A percentile compares a stretch with the other conserved stretches of the same genome.
phyloP scores from a whole-genome alignment of 2,888 invertebrate species.

The Orthosia cruda region DNA sequence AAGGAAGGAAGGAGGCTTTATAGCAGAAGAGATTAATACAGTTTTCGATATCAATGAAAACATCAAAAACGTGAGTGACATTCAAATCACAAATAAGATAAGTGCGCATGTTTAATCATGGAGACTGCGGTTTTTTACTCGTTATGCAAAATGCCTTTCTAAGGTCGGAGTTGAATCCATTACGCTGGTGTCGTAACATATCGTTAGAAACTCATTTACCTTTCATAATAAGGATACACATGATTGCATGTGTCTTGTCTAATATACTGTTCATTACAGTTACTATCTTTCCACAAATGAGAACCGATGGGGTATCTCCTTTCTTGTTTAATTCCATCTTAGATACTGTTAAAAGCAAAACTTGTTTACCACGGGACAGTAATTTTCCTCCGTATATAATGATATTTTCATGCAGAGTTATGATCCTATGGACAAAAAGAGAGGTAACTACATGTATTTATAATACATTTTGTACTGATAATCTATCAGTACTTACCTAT shows the following conservation, averaged over 20 bases:
- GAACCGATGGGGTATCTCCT: slow-evolving; percentile 46
- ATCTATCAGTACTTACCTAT: slow-evolving; percentile 19
- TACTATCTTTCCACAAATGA: slow-evolving; percentile 48
- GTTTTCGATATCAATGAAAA: slow-evolving; percentile 20
- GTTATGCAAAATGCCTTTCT: slow-evolving; percentile 77
- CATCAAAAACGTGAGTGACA: slow-evolving; percentile 32
- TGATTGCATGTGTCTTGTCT: slow-evolving; percentile 67
- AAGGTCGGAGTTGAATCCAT: slow-evolving; percentile 81
- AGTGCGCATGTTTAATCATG: slow-evolving; percentile 24
- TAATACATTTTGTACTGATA: slow-evolving; percentile 11
- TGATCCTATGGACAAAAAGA: background rate
- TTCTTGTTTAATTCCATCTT: slow-evolving; percentile 31
- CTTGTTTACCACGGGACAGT: background rate
- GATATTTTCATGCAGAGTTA: slow-evolving; percentile 23
- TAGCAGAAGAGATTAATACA: background rate
- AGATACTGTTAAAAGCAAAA: slow-evolving; percentile 16
- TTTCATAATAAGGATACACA: slow-evolving; percentile 74
- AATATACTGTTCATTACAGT: slow-evolving; percentile 51
- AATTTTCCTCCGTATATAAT: background rate
- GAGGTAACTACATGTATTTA: background rate
- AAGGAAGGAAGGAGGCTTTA: background rate
- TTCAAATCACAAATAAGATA: slow-evolving; percentile 40
- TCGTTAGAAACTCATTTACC: slow-evolving; percentile 73
- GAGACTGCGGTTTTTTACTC: slow-evolving; percentile 43
- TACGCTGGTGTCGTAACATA: slow-evolving; percentile 72